Evolutionary conservation across 2,888 invertebrate genomes (phyloP), one percentile per base, ranked within the genome.

Genomic region (Hedya salicella): DNA sequence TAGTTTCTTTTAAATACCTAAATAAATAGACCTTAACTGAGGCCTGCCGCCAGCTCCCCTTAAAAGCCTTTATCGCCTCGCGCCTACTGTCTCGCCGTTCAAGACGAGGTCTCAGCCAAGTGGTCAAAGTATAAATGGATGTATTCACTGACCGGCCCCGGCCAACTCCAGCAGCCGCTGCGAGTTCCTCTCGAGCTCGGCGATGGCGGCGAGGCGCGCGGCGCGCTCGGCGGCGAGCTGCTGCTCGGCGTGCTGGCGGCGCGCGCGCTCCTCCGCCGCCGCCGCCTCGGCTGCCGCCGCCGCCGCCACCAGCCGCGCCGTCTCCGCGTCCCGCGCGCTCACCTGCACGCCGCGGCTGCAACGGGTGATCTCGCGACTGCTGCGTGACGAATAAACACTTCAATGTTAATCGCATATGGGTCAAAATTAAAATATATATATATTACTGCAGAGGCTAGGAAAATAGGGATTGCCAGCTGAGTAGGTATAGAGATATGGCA

Each of bases 111-210:
- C n/a, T n/a, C n/a, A n/a, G n/a, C n/a, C n/a, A n/a, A n/a, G n/a
- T n/a, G n/a, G n/a, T n/a, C n/a, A n/a, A n/a, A 25, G 4, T 25
- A 4, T 25, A 2, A 25, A 25, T 25, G 25, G 3, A 25, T 6
- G 25, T 25, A 30, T 48, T 46, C 48, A 68, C 90, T 90, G 65
- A 93, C 93, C 84, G 78, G 87, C 82, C 73, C 94, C 85, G 80
- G 86, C 91, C 75, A 94, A 91, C 48, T 94, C 95, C 72, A 96
- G 88, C 44, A 96, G 94, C 57, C 96, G 90, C 75, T 95, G 94
- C 17, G 96, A 95, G 81, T 96, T 96, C 70, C 94, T 92, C 73
- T 96, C 95, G 50, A 97, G 86, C 82, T 97, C 96, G 14, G 95
- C 94, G 76, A 95, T 94, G 65, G 96, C 95, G 3, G 95, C 95